These are phyloP conservation scores for roundworm (Caenorhabditis elegans) DNA, from an alignment of 1,140 invertebrate species.

Conservation along the genomic window DNA sequence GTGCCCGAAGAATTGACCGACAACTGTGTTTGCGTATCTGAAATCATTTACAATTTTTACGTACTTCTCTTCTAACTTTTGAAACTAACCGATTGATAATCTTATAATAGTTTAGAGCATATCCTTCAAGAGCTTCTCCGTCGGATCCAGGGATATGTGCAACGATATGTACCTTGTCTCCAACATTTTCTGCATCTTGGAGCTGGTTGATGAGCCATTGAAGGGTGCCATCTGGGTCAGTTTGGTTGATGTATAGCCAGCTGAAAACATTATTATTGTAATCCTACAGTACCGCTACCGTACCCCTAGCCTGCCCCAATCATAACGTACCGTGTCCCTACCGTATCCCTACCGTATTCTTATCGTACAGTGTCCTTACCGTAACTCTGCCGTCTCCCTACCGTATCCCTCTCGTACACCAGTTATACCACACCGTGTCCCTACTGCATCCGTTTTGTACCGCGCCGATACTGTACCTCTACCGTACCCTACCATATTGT, in stretches of 20 bases:
- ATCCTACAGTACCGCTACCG: too few species aligned
- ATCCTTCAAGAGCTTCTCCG: constrained; percentile 51
- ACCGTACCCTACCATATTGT: too few species aligned
- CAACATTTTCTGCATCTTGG: constrained; percentile 85
- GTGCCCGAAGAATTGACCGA: constrained; percentile 89
- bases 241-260: constrained; percentile 92
- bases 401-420: too few species aligned
- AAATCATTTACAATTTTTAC: constrained; percentile 43
- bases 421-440: too few species aligned
- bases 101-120: constrained; percentile 54
- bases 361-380: too few species aligned
- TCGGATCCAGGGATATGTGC: constrained; percentile 54
- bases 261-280: constrained; percentile 72
- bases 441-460: too few species aligned
- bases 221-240: constrained; percentile 88
- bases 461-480: too few species aligned
- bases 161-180: constrained; percentile 74
- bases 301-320: too few species aligned
- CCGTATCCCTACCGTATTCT: too few species aligned
- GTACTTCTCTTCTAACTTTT: neutral
- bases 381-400: too few species aligned
- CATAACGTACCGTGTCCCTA: too few species aligned
- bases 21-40: constrained; percentile 82
- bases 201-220: constrained; percentile 92
- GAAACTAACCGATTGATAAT: constrained; percentile 52